Conservation (phyloP, 2,888 invertebrate species). For the Celastrina argiolus region DNA sequence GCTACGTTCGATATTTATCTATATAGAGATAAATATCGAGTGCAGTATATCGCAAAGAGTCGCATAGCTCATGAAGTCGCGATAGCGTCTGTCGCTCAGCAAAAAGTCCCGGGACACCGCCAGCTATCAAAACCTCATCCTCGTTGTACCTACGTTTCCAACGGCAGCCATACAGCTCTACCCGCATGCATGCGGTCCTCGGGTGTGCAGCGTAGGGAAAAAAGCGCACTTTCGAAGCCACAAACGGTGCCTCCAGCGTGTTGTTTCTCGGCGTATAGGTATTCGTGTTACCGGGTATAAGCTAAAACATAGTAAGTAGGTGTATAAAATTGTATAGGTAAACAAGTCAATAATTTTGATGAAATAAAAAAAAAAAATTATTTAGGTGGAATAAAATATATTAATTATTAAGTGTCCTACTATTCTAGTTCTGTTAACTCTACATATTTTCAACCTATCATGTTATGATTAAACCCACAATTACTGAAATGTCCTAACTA, state of each 20-base stretch:
- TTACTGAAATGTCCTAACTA: too few relatives aligned
- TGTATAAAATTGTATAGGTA: background rate
- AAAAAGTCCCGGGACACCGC: constrained; percentile 52
- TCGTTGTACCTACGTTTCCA: constrained; percentile 73
- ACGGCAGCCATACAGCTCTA: constrained; percentile 92
- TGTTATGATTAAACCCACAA: too few relatives aligned
- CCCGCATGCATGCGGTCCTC: constrained; percentile 93
- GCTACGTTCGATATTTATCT: background rate
- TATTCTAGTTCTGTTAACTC: too few relatives aligned
- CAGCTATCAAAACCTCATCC: constrained; percentile 43
- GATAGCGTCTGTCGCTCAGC: constrained; percentile 43
- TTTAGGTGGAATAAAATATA: background rate
- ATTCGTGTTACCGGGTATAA: constrained; percentile 86
- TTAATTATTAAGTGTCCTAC: too few relatives aligned
- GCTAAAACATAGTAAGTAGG: constrained; percentile 59
- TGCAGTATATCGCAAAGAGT: background rate
- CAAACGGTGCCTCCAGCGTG: constrained; percentile 88
- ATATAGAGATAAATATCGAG: constrained; percentile 3
- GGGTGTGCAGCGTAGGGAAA: constrained; percentile 92
- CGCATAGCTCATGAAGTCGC: constrained; percentile 28
- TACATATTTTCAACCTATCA: too few relatives aligned
- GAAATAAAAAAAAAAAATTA: too few relatives aligned
- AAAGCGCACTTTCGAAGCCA: constrained; percentile 91
- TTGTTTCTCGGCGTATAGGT: constrained; percentile 85
- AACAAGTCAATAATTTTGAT: background rate